phyloP scores from a whole-genome alignment of 2,797 vertebrate species.

The Nothura maculosa region DNA sequence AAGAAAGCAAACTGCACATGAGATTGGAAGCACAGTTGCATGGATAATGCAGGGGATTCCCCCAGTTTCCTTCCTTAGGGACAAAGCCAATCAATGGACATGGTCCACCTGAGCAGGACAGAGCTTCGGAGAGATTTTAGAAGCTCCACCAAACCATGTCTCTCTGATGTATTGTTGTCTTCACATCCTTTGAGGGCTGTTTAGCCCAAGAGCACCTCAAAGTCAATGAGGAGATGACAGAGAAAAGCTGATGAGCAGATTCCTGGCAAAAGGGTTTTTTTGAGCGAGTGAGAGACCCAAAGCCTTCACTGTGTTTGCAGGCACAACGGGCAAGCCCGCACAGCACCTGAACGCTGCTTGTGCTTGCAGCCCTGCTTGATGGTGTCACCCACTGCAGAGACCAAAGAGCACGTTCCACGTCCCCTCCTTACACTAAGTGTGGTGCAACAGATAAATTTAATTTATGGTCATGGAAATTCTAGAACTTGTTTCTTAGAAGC shows the following conservation, averaged over 20 bases:
- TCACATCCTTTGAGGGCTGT: not conserved
- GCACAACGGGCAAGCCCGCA: too few relatives aligned
- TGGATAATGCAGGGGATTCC: not conserved
- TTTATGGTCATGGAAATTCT: not conserved
- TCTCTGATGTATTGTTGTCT: not conserved
- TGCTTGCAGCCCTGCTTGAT: not conserved
- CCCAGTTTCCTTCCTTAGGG: not conserved
- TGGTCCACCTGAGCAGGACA: rapidly evolving
- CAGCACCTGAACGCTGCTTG: not conserved
- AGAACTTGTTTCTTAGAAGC: not conserved
- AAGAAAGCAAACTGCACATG: not conserved
- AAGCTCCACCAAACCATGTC: not conserved
- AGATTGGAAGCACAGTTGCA: not conserved
- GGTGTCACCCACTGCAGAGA: not conserved
- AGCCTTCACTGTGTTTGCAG: not conserved
- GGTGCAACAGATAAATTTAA: not conserved
- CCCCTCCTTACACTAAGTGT: not conserved
- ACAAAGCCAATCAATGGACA: not conserved
- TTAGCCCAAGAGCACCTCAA: not conserved
- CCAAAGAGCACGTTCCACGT: too few relatives aligned
- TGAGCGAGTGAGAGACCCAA: not conserved
- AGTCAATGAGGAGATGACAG: not conserved
- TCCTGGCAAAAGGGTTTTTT: not conserved
- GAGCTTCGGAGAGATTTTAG: not conserved
- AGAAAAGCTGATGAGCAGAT: not conserved